Conservation (phyloP, 23 tunicate genomes). For the Phallusia fumigata region DNA sequence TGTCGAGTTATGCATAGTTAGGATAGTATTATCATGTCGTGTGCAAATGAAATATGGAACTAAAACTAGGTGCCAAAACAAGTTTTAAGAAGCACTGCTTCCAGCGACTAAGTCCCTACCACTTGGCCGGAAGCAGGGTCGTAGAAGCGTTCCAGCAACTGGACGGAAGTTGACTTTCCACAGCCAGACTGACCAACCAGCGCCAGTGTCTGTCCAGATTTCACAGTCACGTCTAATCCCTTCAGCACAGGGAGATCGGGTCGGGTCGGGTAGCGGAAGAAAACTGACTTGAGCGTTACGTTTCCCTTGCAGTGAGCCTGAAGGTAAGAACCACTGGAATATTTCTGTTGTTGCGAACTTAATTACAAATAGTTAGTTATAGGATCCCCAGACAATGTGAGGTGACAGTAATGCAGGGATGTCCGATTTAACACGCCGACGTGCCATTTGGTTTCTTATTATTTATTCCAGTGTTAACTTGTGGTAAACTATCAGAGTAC, state of each 20-base stretch:
- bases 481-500: too few species aligned
- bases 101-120: constrained; percentile 30
- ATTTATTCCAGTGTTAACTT: too few species aligned
- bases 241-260: constrained; percentile 69
- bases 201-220: constrained; percentile 82
- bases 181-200: constrained; percentile 96
- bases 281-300: constrained; percentile 42
- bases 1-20: too few species aligned
- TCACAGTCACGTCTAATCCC: constrained; percentile 51
- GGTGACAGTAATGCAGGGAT: too few species aligned
- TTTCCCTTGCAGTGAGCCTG: constrained; percentile 81
- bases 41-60: too few species aligned
- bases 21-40: too few species aligned
- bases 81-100: not conserved
- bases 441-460: too few species aligned
- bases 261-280: constrained; percentile 80
- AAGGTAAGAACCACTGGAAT: not conserved
- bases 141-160: constrained; percentile 81
- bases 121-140: constrained; percentile 66
- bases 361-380: too few species aligned
- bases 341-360: too few species aligned
- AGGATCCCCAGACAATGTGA: too few species aligned
- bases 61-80: too few species aligned
- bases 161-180: constrained; percentile 89
- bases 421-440: too few species aligned